Conservation (phyloP, 2,797 vertebrate genomes). For the Oreochromis grahami region DNA sequence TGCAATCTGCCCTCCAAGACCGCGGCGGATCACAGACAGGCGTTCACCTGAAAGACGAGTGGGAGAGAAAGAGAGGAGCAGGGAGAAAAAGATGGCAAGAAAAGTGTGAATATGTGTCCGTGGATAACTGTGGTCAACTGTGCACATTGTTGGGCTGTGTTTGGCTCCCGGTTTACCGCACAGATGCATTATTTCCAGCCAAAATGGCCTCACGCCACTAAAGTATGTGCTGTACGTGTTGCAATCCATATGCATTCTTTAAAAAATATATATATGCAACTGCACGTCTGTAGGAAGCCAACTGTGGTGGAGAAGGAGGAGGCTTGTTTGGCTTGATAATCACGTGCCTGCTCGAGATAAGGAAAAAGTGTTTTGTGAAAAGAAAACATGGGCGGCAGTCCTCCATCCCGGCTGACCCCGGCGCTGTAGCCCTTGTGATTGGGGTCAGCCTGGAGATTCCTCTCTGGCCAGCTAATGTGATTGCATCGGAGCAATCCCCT, state of each 20-base stretch:
- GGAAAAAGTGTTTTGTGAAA: slow-evolving; percentile 77
- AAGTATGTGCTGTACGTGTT: slow-evolving; percentile 6
- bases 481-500: slow-evolving; percentile 97
- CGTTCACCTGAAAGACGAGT: slow-evolving; percentile 56
- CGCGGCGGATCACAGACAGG: slow-evolving; percentile 52
- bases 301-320: slow-evolving; percentile 14
- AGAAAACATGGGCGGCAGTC: slow-evolving; percentile 71
- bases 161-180: background rate
- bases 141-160: slow-evolving; percentile 6
- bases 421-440: slow-evolving; percentile 82
- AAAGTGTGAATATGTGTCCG: slow-evolving; percentile 34
- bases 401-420: slow-evolving; percentile 59
- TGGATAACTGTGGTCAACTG: slow-evolving; percentile 45
- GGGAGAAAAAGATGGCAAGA: slow-evolving; percentile 9
- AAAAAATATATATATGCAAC: slow-evolving; percentile 47
- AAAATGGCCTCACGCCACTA: background rate
- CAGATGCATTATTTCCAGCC: background rate
- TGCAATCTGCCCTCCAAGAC: slow-evolving; percentile 82
- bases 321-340: slow-evolving; percentile 77
- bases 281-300: slow-evolving; percentile 36
- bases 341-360: slow-evolving; percentile 71
- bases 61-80: slow-evolving; percentile 26
- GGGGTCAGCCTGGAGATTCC: slow-evolving; percentile 88
- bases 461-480: slow-evolving; percentile 95
- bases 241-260: slow-evolving; percentile 28